Evolutionary conservation across 2,113 vertebrate genomes (phyloP).

Genomic region (Camelus bactrianus): DNA sequence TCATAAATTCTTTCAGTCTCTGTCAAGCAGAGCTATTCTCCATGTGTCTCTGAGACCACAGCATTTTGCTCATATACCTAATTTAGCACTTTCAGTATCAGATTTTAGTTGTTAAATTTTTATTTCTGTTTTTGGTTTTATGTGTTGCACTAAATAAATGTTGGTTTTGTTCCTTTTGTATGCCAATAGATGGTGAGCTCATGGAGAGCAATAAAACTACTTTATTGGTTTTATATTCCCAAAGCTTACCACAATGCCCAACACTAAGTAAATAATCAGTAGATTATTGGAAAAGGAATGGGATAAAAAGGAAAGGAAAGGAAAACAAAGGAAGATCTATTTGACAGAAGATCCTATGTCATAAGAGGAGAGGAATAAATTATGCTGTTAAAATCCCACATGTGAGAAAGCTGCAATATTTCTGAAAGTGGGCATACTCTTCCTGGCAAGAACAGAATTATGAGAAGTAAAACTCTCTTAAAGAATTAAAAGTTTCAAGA

Average conservation of each 20-base stretch:
- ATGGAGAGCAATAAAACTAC: background rate
- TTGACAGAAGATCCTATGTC: background rate
- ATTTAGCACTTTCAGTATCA: background rate
- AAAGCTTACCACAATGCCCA: background rate
- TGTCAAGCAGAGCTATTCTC: background rate
- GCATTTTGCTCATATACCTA: background rate
- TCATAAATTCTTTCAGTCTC: background rate
- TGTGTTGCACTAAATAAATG: background rate
- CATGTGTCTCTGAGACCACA: background rate
- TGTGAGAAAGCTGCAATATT: background rate
- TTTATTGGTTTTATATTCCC: background rate
- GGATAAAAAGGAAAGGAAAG: background rate
- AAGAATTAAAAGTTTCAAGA: conserved; percentile 46
- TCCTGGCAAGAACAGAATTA: background rate
- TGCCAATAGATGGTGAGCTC: background rate
- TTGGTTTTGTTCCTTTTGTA: conserved; percentile 7
- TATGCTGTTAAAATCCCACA: background rate
- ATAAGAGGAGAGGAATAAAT: background rate
- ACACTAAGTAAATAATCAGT: background rate
- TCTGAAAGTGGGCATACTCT: background rate
- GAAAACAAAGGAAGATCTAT: background rate
- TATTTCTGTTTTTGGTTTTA: background rate
- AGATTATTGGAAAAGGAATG: background rate
- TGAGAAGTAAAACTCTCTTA: background rate
- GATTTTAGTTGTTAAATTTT: background rate